Evolutionary conservation across 92 coral and sea anemone genomes (phyloP).

Genomic region (Palythoa grandiflora): DNA sequence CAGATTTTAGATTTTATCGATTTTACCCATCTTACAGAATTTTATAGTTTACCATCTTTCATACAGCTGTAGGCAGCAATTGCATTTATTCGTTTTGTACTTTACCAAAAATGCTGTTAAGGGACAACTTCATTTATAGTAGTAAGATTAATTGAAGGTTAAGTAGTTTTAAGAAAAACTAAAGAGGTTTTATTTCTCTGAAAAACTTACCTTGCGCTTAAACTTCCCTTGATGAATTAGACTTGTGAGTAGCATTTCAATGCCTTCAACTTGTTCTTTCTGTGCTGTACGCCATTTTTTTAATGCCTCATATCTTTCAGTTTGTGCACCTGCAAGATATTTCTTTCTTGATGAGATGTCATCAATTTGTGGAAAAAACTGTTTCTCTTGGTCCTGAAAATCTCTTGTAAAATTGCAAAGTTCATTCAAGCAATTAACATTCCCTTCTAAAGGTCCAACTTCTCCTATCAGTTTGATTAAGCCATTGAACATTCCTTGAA

Average conservation of each 20-base stretch:
- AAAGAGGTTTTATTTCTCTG: background rate
- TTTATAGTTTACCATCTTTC: too few relatives aligned
- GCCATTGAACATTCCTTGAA: conserved; percentile 63
- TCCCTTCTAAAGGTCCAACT: conserved; percentile 84
- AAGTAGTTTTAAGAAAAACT: too few relatives aligned
- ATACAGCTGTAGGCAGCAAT: too few relatives aligned
- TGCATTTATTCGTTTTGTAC: too few relatives aligned
- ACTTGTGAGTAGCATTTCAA: conserved; percentile 75
- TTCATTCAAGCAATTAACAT: conserved; percentile 64
- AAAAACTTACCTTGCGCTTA: conserved; percentile 23
- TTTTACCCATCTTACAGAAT: too few relatives aligned
- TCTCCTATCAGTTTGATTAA: conserved; percentile 84
- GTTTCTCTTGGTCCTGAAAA: conserved; percentile 69
- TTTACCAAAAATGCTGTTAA: too few relatives aligned
- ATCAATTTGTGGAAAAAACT: conserved; percentile 69
- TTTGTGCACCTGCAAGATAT: conserved; percentile 55
- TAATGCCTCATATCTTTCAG: conserved; percentile 52
- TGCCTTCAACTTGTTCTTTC: conserved; percentile 74
- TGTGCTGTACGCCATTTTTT: conserved; percentile 78
- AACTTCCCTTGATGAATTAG: conserved; percentile 71
- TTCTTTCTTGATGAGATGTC: conserved; percentile 31
- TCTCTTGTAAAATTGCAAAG: conserved; percentile 79
- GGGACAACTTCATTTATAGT: too few relatives aligned
- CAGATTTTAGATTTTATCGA: too few relatives aligned
- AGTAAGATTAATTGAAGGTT: too few relatives aligned